phyloP scores from a whole-genome alignment of 2,113 vertebrate genomes.

The Hippocampus barbouri region DNA sequence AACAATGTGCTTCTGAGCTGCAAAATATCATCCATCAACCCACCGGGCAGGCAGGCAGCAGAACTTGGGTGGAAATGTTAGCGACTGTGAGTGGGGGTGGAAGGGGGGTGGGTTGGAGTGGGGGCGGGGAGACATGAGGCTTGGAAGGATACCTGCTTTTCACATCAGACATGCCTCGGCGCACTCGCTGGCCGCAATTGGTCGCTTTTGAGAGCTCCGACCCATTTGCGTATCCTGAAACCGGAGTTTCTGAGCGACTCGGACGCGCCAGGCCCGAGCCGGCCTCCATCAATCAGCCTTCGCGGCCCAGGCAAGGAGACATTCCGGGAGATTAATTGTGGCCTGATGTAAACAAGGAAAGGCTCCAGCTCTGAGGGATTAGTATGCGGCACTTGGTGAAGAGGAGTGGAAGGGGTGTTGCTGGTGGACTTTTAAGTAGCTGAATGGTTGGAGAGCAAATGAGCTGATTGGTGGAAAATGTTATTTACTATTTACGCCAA shows the following conservation, averaged over 20 bases:
- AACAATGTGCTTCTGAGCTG: conserved; percentile 97
- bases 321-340: conserved; percentile 67
- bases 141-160: conserved; percentile 84
- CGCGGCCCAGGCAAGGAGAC: conserved; percentile 47
- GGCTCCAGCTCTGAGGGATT: conserved; percentile 36
- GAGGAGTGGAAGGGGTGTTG: conserved; percentile 1
- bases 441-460: background rate
- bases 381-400: conserved; percentile 25
- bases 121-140: conserved; percentile 31
- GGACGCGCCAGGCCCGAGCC: conserved; percentile 35
- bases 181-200: conserved; percentile 65
- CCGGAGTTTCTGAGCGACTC: conserved; percentile 25
- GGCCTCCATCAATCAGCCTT: conserved; percentile 64
- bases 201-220: conserved; percentile 75
- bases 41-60: conserved; percentile 68
- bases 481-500: background rate
- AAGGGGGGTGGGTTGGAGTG: background rate
- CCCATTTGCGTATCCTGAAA: conserved; percentile 51
- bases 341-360: conserved; percentile 56
- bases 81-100: conserved; percentile 37
- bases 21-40: conserved; percentile 90
- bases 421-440: conserved; percentile 13
- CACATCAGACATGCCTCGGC: conserved; percentile 77
- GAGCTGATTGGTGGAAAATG: background rate
- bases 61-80: conserved; percentile 61